These are phyloP conservation scores for Selene dorsalis DNA, from an alignment of 2,797 vertebrate genomes.

Conservation along the genomic window DNA sequence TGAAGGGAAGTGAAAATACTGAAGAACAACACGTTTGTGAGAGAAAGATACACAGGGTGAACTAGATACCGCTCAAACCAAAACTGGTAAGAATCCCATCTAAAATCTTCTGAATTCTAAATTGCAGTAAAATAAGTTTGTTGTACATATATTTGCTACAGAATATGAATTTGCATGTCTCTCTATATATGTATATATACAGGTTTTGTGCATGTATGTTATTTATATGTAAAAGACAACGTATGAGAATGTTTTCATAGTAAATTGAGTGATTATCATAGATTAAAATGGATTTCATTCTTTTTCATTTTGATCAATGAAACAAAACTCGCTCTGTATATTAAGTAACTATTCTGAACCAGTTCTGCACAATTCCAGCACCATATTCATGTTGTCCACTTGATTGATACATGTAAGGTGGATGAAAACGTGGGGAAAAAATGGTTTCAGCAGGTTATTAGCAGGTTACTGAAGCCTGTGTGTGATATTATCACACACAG, in stretches of 20 bases:
- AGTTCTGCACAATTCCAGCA: not conserved
- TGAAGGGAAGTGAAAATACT: slow-evolving; percentile 48
- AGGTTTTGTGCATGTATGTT: not conserved
- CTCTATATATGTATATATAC: not conserved
- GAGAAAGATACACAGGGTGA: slow-evolving; percentile 24
- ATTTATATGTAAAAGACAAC: not conserved
- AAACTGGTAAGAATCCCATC: slow-evolving; percentile 61
- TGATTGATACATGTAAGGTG: not conserved
- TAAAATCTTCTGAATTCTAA: not conserved
- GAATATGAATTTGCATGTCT: not conserved
- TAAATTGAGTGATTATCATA: not conserved
- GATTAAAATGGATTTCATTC: not conserved
- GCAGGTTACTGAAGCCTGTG: too few species aligned
- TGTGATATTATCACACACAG: not conserved
- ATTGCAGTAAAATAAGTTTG: not conserved
- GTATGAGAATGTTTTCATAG: not conserved
- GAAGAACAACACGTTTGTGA: slow-evolving; percentile 1
- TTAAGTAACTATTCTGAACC: not conserved
- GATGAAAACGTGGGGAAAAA: too few species aligned
- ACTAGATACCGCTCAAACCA: slow-evolving; percentile 31
- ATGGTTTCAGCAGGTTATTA: not conserved
- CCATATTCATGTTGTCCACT: not conserved
- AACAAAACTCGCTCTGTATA: not conserved
- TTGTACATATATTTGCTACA: not conserved
- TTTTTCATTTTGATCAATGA: not conserved